Evolutionary conservation across 2,113 vertebrate genomes (phyloP).

Genomic region (Sander lucioperca): DNA sequence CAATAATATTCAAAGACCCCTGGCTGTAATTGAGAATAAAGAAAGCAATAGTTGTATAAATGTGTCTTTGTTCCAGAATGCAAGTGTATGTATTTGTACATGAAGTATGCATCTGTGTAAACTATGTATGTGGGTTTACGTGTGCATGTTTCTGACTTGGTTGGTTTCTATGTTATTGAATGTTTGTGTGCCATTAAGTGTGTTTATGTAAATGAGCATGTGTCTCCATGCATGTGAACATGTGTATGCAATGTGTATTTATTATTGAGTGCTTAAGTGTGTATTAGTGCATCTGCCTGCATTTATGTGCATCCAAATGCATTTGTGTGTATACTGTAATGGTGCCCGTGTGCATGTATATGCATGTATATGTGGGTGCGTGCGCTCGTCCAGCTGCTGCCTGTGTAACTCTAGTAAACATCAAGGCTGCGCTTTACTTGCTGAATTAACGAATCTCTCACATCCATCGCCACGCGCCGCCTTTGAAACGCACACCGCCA

Average conservation of each 20-base stretch:
- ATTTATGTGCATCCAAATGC: background rate
- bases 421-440: slow-evolving; percentile 88
- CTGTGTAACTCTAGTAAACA: slow-evolving; percentile 86
- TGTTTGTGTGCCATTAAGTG: background rate
- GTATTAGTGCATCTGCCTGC: background rate
- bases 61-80: background rate
- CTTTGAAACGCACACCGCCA: slow-evolving; percentile 89
- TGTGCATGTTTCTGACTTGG: background rate
- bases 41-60: background rate
- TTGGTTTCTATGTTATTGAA: background rate
- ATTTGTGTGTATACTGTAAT: slow-evolving; percentile 8
- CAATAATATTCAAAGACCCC: background rate
- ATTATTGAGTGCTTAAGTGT: background rate
- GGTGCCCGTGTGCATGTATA: slow-evolving; percentile 22
- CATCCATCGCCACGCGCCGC: slow-evolving; percentile 88
- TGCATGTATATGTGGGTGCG: slow-evolving; percentile 15
- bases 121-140: background rate
- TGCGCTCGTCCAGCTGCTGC: slow-evolving; percentile 76
- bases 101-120: too few relatives aligned
- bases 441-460: slow-evolving; percentile 91
- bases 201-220: background rate
- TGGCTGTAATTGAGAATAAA: background rate
- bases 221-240: slow-evolving; percentile 5
- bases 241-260: slow-evolving; percentile 11
- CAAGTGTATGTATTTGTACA: background rate